A percentile compares a stretch with the other conserved stretches of the same genome.
Evolutionary conservation across 1,140 invertebrate genomes (phyloP).

Genomic region (Ooceraea biroi): DNA sequence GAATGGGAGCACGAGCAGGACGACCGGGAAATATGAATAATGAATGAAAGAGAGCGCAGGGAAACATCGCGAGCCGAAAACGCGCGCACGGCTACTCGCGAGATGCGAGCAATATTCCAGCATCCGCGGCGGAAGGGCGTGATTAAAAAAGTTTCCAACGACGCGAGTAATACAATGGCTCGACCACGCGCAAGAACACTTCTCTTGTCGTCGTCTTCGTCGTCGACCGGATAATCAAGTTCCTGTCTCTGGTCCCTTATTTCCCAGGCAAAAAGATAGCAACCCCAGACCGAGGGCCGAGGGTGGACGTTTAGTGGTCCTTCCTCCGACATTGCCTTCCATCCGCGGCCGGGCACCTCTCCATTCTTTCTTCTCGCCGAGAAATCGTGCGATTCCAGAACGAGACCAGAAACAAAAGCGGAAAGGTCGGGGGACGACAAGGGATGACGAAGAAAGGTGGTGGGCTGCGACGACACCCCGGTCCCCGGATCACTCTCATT

Average conservation of each 20-base stretch:
- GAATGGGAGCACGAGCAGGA: too few relatives aligned
- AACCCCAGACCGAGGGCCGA: conserved; percentile 4
- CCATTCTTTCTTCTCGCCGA: conserved; percentile 15
- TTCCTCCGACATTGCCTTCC: conserved; percentile 6
- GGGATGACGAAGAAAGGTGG: not conserved
- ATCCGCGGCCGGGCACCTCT: not conserved
- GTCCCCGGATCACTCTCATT: conserved; percentile 61
- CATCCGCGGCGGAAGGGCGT: conserved; percentile 42
- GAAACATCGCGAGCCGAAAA: conserved; percentile 35
- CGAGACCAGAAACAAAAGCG: not conserved
- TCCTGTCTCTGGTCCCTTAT: conserved; percentile 40
- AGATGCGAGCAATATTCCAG: conserved; percentile 43
- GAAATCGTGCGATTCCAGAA: conserved; percentile 52
- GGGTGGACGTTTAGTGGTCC: conserved; percentile 40
- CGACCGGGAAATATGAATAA: conserved; percentile 64
- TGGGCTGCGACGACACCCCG: conserved; percentile 35
- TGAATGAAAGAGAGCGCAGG: conserved; percentile 55
- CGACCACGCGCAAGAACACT: conserved; percentile 66
- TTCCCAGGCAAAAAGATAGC: conserved; percentile 44
- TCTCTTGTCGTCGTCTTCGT: conserved; percentile 30
- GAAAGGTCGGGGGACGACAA: not conserved
- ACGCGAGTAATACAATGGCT: conserved; percentile 43
- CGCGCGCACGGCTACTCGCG: conserved; percentile 2
- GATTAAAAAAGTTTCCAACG: conserved; percentile 70
- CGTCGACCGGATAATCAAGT: conserved; percentile 63